phyloP scores from a whole-genome alignment of 2,113 vertebrate genomes.

The Melanostigma gelatinosum region DNA sequence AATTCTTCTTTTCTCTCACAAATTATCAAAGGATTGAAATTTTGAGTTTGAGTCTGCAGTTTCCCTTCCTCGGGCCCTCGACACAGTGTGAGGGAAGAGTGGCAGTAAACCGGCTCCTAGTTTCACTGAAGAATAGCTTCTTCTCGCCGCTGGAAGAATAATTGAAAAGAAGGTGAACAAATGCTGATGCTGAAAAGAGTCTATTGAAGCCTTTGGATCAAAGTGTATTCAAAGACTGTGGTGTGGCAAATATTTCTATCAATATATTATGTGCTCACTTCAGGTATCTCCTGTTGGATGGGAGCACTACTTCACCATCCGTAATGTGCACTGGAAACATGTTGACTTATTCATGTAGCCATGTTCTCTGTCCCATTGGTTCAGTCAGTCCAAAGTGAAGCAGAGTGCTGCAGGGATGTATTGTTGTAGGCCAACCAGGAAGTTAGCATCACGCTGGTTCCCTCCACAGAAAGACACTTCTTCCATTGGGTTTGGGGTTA shows the following conservation, averaged over 20 bases:
- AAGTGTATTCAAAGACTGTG: constrained; percentile 18
- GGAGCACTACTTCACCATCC: constrained; percentile 10
- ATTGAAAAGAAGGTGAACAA: constrained; percentile 27
- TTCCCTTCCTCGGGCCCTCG: constrained; percentile 41
- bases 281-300: constrained; percentile 13
- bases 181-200: neutral
- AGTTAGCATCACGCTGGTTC: neutral
- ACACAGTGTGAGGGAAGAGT: constrained; percentile 29
- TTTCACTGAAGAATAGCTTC: constrained; percentile 37
- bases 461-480: neutral
- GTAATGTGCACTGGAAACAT: constrained; percentile 29
- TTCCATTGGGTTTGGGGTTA: neutral
- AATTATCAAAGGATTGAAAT: constrained; percentile 63
- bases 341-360: constrained; percentile 46
- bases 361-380: neutral
- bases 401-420: neutral
- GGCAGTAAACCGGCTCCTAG: constrained; percentile 21
- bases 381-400: neutral
- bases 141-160: constrained; percentile 21
- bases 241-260: constrained; percentile 38
- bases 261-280: constrained; percentile 32
- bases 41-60: constrained; percentile 39
- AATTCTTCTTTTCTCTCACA: constrained; percentile 50
- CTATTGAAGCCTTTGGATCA: constrained; percentile 7
- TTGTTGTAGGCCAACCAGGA: neutral